phyloP scores from a whole-genome alignment of 2,797 vertebrate genomes.

The Xenentodon cancila region DNA sequence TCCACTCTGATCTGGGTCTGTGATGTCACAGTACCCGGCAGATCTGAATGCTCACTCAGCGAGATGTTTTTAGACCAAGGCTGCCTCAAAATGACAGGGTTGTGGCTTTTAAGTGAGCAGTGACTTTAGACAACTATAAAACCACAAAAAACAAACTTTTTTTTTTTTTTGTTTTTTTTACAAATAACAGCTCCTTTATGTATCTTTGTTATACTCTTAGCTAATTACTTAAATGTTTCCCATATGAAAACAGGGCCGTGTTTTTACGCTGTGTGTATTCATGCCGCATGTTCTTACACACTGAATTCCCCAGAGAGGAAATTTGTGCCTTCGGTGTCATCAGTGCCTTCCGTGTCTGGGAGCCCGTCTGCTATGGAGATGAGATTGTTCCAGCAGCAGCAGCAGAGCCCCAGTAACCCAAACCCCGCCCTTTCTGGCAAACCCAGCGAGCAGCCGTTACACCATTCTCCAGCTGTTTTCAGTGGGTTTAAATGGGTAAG shows the following conservation, averaged over 20 bases:
- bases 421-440: constrained; percentile 77
- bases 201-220: constrained; percentile 22
- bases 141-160: too few species aligned
- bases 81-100: too few species aligned
- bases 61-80: too few species aligned
- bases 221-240: constrained; percentile 39
- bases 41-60: too few species aligned
- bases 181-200: too few species aligned
- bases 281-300: constrained; percentile 42
- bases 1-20: too few species aligned
- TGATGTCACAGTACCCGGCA: too few species aligned
- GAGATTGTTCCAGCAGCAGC: constrained; percentile 76
- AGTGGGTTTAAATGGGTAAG: constrained; percentile 88
- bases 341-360: constrained; percentile 92
- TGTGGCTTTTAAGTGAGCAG: too few species aligned
- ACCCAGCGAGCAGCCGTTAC: constrained; percentile 85
- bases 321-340: constrained; percentile 93
- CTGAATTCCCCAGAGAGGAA: constrained; percentile 88
- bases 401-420: constrained; percentile 85
- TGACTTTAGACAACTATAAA: too few species aligned
- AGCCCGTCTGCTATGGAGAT: constrained; percentile 82
- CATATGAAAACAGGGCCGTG: constrained; percentile 31
- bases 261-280: constrained; percentile 44
- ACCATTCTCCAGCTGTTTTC: constrained; percentile 80
- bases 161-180: too few species aligned